Conservation (phyloP, 2,888 invertebrate species). For the Gasteruption jaculator region DNA sequence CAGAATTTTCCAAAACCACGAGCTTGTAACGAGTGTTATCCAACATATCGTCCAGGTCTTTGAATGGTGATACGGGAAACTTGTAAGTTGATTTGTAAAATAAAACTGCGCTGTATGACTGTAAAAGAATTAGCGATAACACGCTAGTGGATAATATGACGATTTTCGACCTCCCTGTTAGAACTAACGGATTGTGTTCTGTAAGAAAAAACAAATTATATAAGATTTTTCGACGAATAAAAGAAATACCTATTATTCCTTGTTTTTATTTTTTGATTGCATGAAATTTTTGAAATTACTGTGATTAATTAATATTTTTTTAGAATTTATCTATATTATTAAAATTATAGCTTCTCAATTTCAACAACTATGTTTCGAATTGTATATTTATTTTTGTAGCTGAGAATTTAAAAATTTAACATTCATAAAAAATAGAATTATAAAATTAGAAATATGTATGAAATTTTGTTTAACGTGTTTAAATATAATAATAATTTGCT, state of each 20-base stretch:
- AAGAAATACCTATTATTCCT: neutral
- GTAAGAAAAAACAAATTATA: conserved; percentile 4
- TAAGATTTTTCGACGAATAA: neutral
- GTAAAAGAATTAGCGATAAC: conserved; percentile 25
- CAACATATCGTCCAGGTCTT: conserved; percentile 21
- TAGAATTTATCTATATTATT: conserved; percentile 8
- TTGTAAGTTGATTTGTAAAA: conserved; percentile 24
- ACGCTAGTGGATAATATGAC: conserved; percentile 20
- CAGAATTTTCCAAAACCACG: conserved; percentile 18
- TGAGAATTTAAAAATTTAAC: no score
- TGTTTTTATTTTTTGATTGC: neutral
- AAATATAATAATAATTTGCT: no score
- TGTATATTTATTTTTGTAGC: no score
- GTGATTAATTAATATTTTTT: conserved; percentile 5
- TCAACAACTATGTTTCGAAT: no score
- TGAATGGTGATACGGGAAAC: conserved; percentile 24
- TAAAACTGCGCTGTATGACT: conserved; percentile 26
- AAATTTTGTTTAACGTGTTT: no score
- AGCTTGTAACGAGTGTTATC: conserved; percentile 24
- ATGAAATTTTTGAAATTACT: conserved; percentile 2
- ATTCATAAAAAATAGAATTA: neutral
- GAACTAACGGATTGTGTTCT: conserved; percentile 15
- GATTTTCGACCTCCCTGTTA: conserved; percentile 18
- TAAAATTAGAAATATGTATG: no score
- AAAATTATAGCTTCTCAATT: conserved; percentile 9